phyloP scores from a whole-genome alignment of 1,140 invertebrate species.

The Drosophila nigrodunni region DNA sequence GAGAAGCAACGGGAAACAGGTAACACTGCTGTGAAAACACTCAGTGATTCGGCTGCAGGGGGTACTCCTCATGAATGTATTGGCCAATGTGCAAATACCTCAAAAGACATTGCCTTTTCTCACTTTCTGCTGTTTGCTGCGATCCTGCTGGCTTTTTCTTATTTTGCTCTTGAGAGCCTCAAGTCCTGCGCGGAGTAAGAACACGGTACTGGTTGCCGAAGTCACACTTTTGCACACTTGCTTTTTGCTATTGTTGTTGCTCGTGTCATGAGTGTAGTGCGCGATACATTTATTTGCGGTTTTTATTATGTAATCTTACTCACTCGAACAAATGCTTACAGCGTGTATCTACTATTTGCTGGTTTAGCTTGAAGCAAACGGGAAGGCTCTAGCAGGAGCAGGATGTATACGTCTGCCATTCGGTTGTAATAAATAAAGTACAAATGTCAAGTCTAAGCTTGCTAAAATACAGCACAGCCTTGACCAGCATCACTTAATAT shows the following conservation, averaged over 20 bases:
- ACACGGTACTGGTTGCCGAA: conserved; percentile 19
- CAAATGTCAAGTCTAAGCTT: conserved; percentile 48
- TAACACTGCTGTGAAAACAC: neutral
- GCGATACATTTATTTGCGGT: conserved; percentile 71
- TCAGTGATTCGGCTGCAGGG: conserved; percentile 4
- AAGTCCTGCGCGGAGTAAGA: conserved; percentile 18
- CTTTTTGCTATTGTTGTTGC: conserved; percentile 26
- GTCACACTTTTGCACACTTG: conserved; percentile 59
- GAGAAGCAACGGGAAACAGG: neutral
- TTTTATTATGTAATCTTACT: conserved; percentile 68
- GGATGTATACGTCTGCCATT: conserved; percentile 17
- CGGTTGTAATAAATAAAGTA: conserved; percentile 60
- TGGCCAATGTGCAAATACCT: conserved; percentile 38
- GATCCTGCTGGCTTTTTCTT: conserved; percentile 15
- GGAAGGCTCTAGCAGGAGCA: neutral
- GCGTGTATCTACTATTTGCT: conserved; percentile 20
- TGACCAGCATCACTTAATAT: conserved; percentile 12
- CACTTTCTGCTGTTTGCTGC: conserved; percentile 15
- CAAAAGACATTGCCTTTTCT: conserved; percentile 38
- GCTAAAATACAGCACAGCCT: conserved; percentile 20
- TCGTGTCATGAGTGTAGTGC: conserved; percentile 41
- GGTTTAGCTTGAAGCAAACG: neutral
- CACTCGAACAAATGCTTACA: conserved; percentile 49
- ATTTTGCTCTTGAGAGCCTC: conserved; percentile 27
- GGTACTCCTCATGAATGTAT: conserved; percentile 47